Percentiles rank a stretch among this genome's conserved stretches.
Evolutionary conservation across 2,888 invertebrate species (phyloP).

Genomic region (Idaea aversata): DNA sequence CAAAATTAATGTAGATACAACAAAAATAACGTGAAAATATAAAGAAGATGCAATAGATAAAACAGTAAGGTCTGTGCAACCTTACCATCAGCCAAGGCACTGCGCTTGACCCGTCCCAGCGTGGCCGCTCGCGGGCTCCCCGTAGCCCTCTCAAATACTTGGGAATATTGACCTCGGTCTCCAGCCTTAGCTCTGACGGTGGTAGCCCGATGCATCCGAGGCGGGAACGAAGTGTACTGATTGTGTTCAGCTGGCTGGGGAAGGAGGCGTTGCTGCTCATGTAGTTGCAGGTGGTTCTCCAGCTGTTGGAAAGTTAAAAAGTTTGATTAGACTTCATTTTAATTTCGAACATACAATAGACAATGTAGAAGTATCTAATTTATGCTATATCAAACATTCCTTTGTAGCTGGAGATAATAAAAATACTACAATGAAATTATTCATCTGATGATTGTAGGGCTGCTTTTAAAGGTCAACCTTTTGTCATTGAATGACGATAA

Average conservation of each 20-base stretch:
- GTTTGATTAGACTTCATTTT: not conserved
- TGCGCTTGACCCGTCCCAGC: slow-evolving; percentile 65
- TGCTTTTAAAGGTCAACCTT: too few relatives aligned
- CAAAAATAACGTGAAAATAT: slow-evolving; percentile 4
- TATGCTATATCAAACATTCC: too few relatives aligned
- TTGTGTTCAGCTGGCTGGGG: slow-evolving; percentile 69
- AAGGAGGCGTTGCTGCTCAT: slow-evolving; percentile 71
- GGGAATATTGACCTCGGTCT: slow-evolving; percentile 73
- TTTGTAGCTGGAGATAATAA: too few relatives aligned
- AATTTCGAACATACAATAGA: too few relatives aligned
- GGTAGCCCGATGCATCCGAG: slow-evolving; percentile 54
- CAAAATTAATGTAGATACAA: not conserved
- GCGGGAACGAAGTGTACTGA: slow-evolving; percentile 74
- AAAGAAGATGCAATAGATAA: not conserved
- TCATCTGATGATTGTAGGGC: too few relatives aligned
- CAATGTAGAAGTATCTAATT: too few relatives aligned
- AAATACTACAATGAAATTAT: too few relatives aligned
- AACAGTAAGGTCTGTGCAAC: slow-evolving; percentile 21
- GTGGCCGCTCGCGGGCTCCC: slow-evolving; percentile 75
- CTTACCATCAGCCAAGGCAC: slow-evolving; percentile 63
- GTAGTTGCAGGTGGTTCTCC: slow-evolving; percentile 74
- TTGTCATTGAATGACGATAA: too few relatives aligned
- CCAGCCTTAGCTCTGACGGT: slow-evolving; percentile 68
- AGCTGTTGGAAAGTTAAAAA: slow-evolving; percentile 37
- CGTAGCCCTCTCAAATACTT: slow-evolving; percentile 80